Evolutionary conservation across 2,888 invertebrate species (phyloP), one percentile per base, ranked within the genome.

Genomic region (Patella ulyssiponensis): DNA sequence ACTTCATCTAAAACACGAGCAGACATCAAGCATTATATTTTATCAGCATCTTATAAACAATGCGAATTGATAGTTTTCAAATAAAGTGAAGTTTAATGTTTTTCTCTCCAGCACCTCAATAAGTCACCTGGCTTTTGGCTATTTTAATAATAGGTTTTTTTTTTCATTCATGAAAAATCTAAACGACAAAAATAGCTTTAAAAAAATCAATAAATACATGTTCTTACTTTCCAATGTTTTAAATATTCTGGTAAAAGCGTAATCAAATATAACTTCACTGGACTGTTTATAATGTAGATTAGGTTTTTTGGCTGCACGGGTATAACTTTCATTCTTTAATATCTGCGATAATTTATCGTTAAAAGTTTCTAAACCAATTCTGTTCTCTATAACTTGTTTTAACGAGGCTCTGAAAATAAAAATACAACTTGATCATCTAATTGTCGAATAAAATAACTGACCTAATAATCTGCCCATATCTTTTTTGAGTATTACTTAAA

Each of bases 241-340:
- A 91, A 97, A 96, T 51, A 98, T 93, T 88, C 95, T 95, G 88
- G 98, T 98, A 93, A 98, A 99, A 92, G 98, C 97, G 91, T 96
- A 97, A 92, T 99, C 99, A 69, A 99, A 93, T 76, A 98, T 93
- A 23, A 98, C 93, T 82, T 98, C 98, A 0, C 93, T 93, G 3
- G 96, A 93, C 76, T 94, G 93, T 90, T 95, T 95, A 15, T 95
- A 96, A 71, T 95, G 94, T 53, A 96, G 94, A 92, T 98, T 98
- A 0, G 99, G 98, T 88, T 96, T 96, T 91, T 99, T 98, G 27
- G 97, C 95, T 20, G 98, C 97, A 88, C 95, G 94, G 77, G 96
- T 96, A 92, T 98, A 99, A 69, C 95, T 94, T 92, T 99, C 99
- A 90, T 97, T 96, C 75, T 96, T 94, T 0, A 96, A 94, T 77